Evolutionary conservation across 2,888 invertebrate genomes (phyloP), one percentile per base, ranked within the genome.

Genomic region (Platycheirus rosarum): DNA sequence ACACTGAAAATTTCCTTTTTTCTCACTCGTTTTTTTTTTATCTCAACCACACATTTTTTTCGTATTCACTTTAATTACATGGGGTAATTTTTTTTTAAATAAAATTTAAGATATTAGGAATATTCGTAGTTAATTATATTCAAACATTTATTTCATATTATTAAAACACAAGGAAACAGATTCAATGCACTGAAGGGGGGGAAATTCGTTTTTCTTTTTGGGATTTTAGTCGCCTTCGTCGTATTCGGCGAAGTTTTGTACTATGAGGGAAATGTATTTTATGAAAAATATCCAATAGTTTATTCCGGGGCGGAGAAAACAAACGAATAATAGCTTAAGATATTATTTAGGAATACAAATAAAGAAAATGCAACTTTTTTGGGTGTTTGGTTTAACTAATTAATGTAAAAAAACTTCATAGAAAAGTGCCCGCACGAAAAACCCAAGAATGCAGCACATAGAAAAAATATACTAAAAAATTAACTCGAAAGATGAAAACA

Each of bases 391-490:
- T 60, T 71, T 44, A 35, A 71, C 60, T 49, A 49, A 77, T 32
- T 68, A 63, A 77, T 68, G 57, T 44, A 57, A 57, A 48, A 55
- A 55, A 71, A 18, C 57, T 60, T 42, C 14, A 65, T 70, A 60
- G 46, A 60, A 63, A 77, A 63, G 63, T 77, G 68, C 71, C 77
- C 76, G 77, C 77, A 82, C 77, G 62, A 63, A 76, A 77, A 40
- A 40, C 57, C 71, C 66, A 70, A 68, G 77, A 82, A 77, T 68
- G 82, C 82, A 82, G 82, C 82, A 82, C 71, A 63, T 70, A 68
- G 71, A 77, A 82, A 57, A 82, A 82, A 77, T 73, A 48, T 37
- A 77, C 77, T 77, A 68, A 82, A 76, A 68, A 68, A 62, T 66
- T 60, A 37, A 77, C 68, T 62, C 68, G 62, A 71, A 71, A 62